Percentiles rank a stretch among this genome's conserved stretches.
Evolutionary conservation across 2,113 vertebrate genomes (phyloP).

Genomic region (Galbula dea): DNA sequence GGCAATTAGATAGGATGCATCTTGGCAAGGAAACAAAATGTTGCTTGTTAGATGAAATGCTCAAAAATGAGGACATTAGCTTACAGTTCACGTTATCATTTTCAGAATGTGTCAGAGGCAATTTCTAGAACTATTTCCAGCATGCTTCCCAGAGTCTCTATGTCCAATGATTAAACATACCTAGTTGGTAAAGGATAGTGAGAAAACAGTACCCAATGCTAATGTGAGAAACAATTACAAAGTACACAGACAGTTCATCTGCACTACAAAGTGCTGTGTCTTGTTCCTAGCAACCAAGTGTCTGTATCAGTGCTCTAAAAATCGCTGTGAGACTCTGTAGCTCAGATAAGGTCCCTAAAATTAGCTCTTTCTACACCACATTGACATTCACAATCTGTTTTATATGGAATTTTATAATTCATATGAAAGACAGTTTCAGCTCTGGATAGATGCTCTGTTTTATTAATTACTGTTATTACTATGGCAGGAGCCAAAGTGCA

Average conservation of each 20-base stretch:
- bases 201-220: conserved; percentile 23
- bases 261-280: background rate
- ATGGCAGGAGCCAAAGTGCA: background rate
- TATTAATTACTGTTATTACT: conserved; percentile 39
- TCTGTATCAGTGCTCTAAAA: background rate
- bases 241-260: conserved; percentile 4
- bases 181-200: background rate
- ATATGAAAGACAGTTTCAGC: conserved; percentile 29
- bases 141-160: background rate
- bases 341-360: conserved; percentile 15
- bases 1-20: background rate
- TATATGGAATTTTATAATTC: conserved; percentile 10
- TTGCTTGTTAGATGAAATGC: background rate
- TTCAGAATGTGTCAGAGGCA: background rate
- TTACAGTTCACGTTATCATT: background rate
- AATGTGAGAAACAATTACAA: conserved; percentile 31
- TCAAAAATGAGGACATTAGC: conserved; percentile 11
- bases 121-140: conserved; percentile 37
- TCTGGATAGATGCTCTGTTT: background rate
- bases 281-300: background rate
- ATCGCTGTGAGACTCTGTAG: background rate
- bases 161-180: background rate
- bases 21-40: background rate
- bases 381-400: background rate
- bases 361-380: background rate